Percentiles rank a stretch among this genome's conserved stretches.
Conservation (phyloP, 2,888 invertebrate species). For the Drosophila vallismaia region DNA sequence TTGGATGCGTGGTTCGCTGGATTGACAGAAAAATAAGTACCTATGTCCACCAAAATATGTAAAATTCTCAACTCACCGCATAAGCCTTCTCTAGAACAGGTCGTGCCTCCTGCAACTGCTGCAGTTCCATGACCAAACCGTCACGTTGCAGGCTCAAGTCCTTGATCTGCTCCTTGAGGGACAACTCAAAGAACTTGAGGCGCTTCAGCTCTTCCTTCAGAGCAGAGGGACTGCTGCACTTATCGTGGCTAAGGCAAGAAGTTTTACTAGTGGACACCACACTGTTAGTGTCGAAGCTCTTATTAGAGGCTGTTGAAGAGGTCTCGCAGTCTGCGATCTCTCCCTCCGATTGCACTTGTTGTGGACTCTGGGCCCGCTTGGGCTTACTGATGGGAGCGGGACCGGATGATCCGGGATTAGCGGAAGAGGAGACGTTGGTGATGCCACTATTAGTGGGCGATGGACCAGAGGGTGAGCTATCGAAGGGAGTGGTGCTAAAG, state of each 20-base stretch:
- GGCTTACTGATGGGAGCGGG: slow-evolving; percentile 80
- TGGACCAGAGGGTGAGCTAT: slow-evolving; percentile 49
- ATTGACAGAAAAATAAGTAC: background rate
- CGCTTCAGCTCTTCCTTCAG: slow-evolving; percentile 83
- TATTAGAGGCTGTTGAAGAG: slow-evolving; percentile 82
- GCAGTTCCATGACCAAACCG: slow-evolving; percentile 84
- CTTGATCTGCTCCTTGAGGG: slow-evolving; percentile 83
- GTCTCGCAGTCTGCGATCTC: slow-evolving; percentile 80
- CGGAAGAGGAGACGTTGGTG: slow-evolving; percentile 36
- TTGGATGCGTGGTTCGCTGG: slow-evolving; percentile 83
- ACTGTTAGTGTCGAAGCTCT: slow-evolving; percentile 82
- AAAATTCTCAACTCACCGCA: slow-evolving; percentile 74
- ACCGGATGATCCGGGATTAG: background rate
- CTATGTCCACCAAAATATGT: background rate
- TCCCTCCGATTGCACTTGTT: slow-evolving; percentile 70
- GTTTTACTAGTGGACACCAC: slow-evolving; percentile 81
- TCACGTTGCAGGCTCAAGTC: slow-evolving; percentile 83
- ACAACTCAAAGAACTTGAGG: slow-evolving; percentile 82
- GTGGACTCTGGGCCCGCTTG: slow-evolving; percentile 56
- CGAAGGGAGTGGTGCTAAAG: slow-evolving; percentile 81
- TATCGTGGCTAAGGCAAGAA: slow-evolving; percentile 67
- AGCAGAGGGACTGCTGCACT: slow-evolving; percentile 77
- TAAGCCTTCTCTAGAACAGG: slow-evolving; percentile 84
- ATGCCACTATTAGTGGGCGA: slow-evolving; percentile 58
- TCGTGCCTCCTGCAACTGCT: slow-evolving; percentile 84